Evolutionary conservation across 2,797 vertebrate genomes (phyloP), one percentile per base, ranked within the genome.

Genomic region (Ptychadena robeensis): DNA sequence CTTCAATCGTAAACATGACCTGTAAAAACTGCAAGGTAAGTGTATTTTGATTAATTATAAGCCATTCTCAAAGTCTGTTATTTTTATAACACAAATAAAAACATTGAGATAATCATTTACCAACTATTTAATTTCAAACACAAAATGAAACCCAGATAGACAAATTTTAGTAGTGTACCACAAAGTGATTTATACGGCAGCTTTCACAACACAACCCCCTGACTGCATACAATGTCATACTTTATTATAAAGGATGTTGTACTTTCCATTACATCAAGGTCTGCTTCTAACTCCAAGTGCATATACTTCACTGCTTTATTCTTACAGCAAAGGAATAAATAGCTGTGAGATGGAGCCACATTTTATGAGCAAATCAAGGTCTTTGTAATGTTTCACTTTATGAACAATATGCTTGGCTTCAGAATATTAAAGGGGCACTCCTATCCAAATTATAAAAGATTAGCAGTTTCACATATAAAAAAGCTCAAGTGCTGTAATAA

Each of bases 171-270:
- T 14, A 80, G 53, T 67, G 70, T 59, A 68, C 67, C 27, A n/a
- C 70, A 34, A 79, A 76, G 66, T 85, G 83, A 85, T 85, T 85
- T 80, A 85, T 80, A 44, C 59, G 35, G 22, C 15, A 32, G 76
- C 65, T 80, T 84, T 85, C 71, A 85, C 53, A 85, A 85, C 72
- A 85, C 71, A 85, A 73, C 78, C 64, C 53, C 53, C 78, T 80
- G 83, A 69, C 78, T 85, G 70, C 78, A 81, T 84, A 64, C 72
- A 85, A 76, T 85, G 83, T 85, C 83, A 85, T 44, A 65, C 63
- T 85, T 85, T 85, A 85, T 85, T 70, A 85, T 80, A 80, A 85
- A 80, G 83, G 73, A 85, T 85, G 83, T 63, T 73, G 64, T 76
- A 81, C 70, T 80, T 85, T 80, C 71, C 66, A 76, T 81, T 81